Evolutionary conservation across 2,113 vertebrate species (phyloP), one percentile per base, ranked within the genome.

Genomic region (Eira barbara): DNA sequence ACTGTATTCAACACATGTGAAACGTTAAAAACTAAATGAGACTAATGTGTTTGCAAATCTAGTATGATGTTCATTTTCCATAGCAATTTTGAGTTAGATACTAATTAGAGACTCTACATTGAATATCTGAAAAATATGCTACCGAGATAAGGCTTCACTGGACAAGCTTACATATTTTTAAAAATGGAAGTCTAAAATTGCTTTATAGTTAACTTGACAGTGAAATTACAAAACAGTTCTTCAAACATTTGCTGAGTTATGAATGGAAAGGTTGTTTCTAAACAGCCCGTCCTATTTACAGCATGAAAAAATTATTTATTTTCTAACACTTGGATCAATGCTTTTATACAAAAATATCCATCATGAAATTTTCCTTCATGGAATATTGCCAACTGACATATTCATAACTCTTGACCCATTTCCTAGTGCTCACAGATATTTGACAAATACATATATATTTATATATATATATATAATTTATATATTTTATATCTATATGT

Each of bases 41-140:
- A 93, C 47, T 80, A 74, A 95, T 74, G n/a, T 95, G 80, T 90
- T 97, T 95, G 55, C 59, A 95, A 94, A 95, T 88, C 65, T n/a
- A 87, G 42, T 55, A 45, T 71, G 81, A 96, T 76, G 29, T 18
- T 88, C 63, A 88, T 95, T 94, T 92, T 94, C 39, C 21, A 27
- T 12, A 93, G 73, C 82, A 95, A 67, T 94, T 95, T 95, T 95
- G 74, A 93, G 27, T 88, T 76, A 94, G 57, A 55, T 83, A 85
- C 27, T 89, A 97, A 94, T 65, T 78, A n/a, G 88, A 93, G 49
- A 57, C 8, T 91, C 81, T 79, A 88, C 34, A 89, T 3, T 76
- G 78, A 83, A 79, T 79, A 88, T 57, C 21, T 96, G 63, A 93
- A 84, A 94, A 96, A 80, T 81, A 95, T 13, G 7, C 25, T 93